A percentile compares a stretch with the other conserved stretches of the same genome.
Evolutionary conservation across 37 sponge, comb jelly and placozoan species (phyloP).

Genomic region (Hormiphora californensis): DNA sequence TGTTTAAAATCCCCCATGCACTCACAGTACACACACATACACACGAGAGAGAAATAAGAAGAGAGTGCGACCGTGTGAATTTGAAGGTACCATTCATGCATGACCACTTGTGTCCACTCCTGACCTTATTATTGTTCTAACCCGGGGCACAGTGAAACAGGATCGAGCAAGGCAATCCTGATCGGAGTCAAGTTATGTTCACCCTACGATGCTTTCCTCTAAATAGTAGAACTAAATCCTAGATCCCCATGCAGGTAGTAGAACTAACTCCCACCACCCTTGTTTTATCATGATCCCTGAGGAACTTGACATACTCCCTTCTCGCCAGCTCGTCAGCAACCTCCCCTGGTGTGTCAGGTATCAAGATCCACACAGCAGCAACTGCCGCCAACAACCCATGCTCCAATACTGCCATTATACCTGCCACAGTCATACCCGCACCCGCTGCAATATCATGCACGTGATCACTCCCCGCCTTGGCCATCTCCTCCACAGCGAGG

Average conservation of each 20-base stretch:
- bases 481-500: neutral
- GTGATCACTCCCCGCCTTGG: slow-evolving; percentile 12
- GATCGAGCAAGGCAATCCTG: too few relatives aligned
- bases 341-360: neutral
- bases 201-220: too few relatives aligned
- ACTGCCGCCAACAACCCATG: neutral
- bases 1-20: too few relatives aligned
- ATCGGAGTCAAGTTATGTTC: too few relatives aligned
- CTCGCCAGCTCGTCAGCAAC: slow-evolving; percentile 13
- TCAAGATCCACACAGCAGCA: neutral
- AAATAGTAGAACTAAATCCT: neutral
- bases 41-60: too few relatives aligned
- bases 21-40: too few relatives aligned
- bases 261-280: neutral
- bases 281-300: neutral
- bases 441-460: neutral
- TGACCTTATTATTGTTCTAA: too few relatives aligned
- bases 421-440: neutral
- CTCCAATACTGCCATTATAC: neutral
- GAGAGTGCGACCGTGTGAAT: too few relatives aligned
- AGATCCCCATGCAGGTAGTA: neutral
- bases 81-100: too few relatives aligned
- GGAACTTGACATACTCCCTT: neutral
- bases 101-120: too few relatives aligned
- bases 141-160: too few relatives aligned